A percentile compares a stretch with the other conserved stretches of the same genome.
phyloP scores from a whole-genome alignment of 2,888 invertebrate species.

The Latrodectus elegans region DNA sequence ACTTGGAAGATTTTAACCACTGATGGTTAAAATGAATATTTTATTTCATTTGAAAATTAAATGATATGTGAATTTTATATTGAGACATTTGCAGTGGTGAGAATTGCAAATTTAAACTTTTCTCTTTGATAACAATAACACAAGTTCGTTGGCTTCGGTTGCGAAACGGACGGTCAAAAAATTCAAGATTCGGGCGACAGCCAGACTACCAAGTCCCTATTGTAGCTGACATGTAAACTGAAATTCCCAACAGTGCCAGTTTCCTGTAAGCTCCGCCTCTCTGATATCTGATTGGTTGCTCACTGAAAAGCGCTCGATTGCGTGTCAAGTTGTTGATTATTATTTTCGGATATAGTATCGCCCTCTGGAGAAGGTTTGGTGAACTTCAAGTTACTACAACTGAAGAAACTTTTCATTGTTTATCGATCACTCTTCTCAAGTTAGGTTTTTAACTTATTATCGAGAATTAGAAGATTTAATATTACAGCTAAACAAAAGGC shows the following conservation, averaged over 20 bases:
- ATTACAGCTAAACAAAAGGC: no score
- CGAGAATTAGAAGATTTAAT: no score
- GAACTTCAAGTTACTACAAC: constrained; percentile 4
- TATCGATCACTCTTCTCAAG: no score
- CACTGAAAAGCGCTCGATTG: constrained; percentile 42
- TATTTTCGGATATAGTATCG: constrained; percentile 42
- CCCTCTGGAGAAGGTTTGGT: constrained; percentile 31
- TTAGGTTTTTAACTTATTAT: no score
- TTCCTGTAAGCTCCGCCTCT: constrained; percentile 49
- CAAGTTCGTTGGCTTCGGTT: constrained; percentile 5
- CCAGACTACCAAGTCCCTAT: constrained; percentile 37
- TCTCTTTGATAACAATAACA: background rate
- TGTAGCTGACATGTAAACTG: constrained; percentile 66
- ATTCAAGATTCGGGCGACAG: constrained; percentile 51
- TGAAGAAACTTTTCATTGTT: background rate
- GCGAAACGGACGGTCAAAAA: constrained; percentile 46
- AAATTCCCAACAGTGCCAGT: constrained; percentile 59
- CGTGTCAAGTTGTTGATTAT: constrained; percentile 45
- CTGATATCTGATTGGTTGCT: constrained; percentile 45
- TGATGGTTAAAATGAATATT: no score
- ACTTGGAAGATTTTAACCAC: no score
- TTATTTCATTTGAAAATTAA: no score
- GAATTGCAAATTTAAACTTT: no score
- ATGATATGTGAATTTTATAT: no score
- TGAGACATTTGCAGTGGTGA: no score